phyloP scores from a whole-genome alignment of 2,113 vertebrate species.

The Rallus limicola region DNA sequence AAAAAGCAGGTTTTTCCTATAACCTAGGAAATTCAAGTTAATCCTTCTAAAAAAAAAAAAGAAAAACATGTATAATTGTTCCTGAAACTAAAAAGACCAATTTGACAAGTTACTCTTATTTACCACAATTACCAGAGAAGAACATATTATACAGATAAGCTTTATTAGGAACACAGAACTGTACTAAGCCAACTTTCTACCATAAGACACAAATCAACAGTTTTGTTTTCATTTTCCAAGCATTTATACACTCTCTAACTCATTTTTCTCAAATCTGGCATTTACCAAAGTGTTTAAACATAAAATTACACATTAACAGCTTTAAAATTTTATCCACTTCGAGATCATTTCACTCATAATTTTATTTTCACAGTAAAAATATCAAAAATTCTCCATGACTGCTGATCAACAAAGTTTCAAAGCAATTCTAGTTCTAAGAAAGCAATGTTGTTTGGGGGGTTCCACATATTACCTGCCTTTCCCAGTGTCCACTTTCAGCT shows the following conservation, averaged over 20 bases:
- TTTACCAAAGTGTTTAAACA: neutral
- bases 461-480: neutral
- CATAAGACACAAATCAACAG: neutral
- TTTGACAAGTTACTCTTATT: neutral
- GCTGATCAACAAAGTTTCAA: neutral
- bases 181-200: neutral
- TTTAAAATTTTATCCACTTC: neutral
- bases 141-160: neutral
- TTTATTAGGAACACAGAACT: neutral
- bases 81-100: neutral
- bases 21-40: neutral
- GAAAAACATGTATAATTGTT: neutral
- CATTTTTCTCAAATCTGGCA: neutral
- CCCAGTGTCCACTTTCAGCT: neutral
- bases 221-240: neutral
- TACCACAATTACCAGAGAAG: neutral
- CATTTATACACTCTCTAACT: neutral
- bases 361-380: neutral
- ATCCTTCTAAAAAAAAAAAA: neutral
- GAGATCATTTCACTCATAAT: neutral
- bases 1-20: neutral
- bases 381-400: neutral
- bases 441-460: accelerated
- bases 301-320: neutral
- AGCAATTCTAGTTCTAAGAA: neutral